phyloP scores from a whole-genome alignment of 2,888 invertebrate species.

The Caenorhabditis doughertyi region DNA sequence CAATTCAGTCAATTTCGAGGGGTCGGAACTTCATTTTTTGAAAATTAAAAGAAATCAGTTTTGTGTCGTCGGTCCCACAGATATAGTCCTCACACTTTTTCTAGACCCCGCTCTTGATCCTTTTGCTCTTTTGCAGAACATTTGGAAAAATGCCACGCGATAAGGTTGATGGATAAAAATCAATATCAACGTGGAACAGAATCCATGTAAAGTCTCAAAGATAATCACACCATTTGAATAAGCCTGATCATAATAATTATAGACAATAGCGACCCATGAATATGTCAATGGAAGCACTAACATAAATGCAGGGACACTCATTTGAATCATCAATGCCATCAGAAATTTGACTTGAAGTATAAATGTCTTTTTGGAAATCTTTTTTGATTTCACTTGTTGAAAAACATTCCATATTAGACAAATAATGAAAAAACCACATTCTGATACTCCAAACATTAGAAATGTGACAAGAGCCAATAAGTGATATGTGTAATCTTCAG shows the following conservation, averaged over 20 bases:
- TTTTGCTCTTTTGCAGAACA: neutral
- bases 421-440: neutral
- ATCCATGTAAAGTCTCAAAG: neutral
- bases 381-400: neutral
- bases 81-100: neutral
- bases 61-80: no score
- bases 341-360: conserved; percentile 9
- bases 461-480: neutral
- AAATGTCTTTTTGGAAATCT: neutral
- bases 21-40: no score
- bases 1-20: no score
- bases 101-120: no score
- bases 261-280: neutral
- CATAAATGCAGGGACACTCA: neutral
- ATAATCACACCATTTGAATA: neutral
- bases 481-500: neutral
- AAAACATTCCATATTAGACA: neutral
- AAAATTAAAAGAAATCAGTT: no score
- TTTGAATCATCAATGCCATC: conserved; percentile 1
- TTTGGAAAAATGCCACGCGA: neutral
- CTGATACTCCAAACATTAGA: neutral
- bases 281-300: neutral
- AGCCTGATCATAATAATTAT: neutral
- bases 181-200: conserved; percentile 7
- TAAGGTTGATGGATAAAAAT: conserved; percentile 20